These are phyloP conservation scores for Cheumatopsyche charites DNA, from an alignment of 1,140 invertebrate genomes.

Conservation along the genomic window DNA sequence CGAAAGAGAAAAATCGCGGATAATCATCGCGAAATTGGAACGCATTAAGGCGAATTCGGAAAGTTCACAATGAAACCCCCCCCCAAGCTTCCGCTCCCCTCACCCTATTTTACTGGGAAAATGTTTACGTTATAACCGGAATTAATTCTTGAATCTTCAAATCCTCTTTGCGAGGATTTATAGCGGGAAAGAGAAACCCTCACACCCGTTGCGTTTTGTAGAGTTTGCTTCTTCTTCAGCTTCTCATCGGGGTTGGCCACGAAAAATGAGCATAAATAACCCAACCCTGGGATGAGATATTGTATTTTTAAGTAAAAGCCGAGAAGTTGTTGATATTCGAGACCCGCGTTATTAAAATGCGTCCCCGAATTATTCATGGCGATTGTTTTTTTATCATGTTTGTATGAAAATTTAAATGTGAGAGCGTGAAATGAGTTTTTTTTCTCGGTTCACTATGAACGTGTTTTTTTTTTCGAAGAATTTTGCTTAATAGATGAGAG, in stretches of 20 bases:
- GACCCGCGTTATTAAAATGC: too few relatives aligned
- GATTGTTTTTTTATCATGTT: too few relatives aligned
- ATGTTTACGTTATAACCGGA: slow-evolving; percentile 35
- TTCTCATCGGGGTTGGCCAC: neutral
- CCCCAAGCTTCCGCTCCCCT: neutral
- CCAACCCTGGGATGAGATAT: slow-evolving; percentile 18
- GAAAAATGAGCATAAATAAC: slow-evolving; percentile 30
- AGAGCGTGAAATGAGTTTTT: too few relatives aligned
- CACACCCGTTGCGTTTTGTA: too few relatives aligned
- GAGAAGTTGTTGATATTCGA: slow-evolving; percentile 28
- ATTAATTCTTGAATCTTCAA: slow-evolving; percentile 32
- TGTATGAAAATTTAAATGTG: too few relatives aligned
- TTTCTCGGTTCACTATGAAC: too few relatives aligned
- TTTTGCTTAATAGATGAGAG: too few relatives aligned
- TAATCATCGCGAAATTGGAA: slow-evolving; percentile 27
- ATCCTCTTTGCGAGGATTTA: slow-evolving; percentile 33
- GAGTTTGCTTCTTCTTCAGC: too few relatives aligned
- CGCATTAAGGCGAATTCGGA: neutral
- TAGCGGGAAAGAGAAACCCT: slow-evolving; percentile 5
- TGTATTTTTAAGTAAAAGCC: slow-evolving; percentile 33
- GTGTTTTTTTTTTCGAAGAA: too few relatives aligned
- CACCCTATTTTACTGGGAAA: neutral
- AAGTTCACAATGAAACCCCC: slow-evolving; percentile 27
- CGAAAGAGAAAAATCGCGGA: neutral
- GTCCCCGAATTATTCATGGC: too few relatives aligned